Base-by-base conservation (phyloP, 2,113 vertebrate genomes). In the Muscicapa adusta region DNA sequence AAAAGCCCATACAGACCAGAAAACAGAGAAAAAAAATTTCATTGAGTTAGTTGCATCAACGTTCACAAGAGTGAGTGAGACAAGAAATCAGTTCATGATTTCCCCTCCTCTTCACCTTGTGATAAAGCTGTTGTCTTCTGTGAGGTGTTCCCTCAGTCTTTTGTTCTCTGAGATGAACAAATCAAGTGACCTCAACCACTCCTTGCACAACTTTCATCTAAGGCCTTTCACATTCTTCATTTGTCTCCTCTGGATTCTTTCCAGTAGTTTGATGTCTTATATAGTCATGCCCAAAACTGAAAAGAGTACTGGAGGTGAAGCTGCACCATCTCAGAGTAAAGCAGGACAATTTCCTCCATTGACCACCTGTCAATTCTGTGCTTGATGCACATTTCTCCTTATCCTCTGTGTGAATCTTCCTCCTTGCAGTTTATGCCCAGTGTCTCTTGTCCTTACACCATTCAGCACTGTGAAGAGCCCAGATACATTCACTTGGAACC, bases 21-120 rank as follows among this genome's bases (percentile, higher is more conserved):
- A 66, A 60, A 8, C 13, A 10, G 14, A 25, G 19, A 62, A 47
- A 38, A 10, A n/a, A 12, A 23, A n/a, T 61, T 86, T 68, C 15
- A n/a, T 38, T 5, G 2, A 77, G 73, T 47, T 23, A 77, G 73
- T 47, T 28, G 4, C 0, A 0, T 28, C n/a, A 19, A 23, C 54
- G 33, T 18, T 60, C 38, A 38, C 28, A 33, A 68, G 33, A 53
- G 12, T 16, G 33, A 53, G 9, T 16, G 25, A 54, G 28, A 45
- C 23, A 53, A 34, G 16, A 70, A 62, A 70, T 29, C 29, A 31
- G 20, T 14, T 10, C 25, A 42, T 63, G 25, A 48, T 24, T 50
- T 25, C 17, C 11, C 25, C 26, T 65, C 17, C 31, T 57, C 58
- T 15, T 47, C 31, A 23, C 9, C 14, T 42, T 20, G 5, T 58